phyloP scores from a whole-genome alignment of 2,888 invertebrate species.

The Ryuthela nishihirai region DNA sequence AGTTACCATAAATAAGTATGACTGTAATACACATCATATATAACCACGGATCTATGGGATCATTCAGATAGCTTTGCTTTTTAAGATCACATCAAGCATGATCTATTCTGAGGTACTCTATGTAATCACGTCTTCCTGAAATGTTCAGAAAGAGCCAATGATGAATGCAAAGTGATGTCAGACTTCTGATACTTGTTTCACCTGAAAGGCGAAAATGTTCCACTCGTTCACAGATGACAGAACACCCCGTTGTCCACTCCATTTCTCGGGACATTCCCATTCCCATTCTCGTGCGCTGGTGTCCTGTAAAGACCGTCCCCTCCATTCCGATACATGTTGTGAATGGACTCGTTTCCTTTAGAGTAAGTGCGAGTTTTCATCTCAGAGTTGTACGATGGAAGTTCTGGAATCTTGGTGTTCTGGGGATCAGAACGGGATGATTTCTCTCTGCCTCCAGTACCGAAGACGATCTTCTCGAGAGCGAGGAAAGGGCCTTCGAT shows the following conservation, averaged over 20 bases:
- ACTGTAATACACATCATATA: no score
- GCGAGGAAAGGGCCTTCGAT: conserved; percentile 33
- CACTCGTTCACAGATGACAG: conserved; percentile 21
- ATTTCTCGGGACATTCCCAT: conserved; percentile 16
- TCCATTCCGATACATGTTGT: background rate
- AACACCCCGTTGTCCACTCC: conserved; percentile 23
- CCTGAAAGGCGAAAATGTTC: no score
- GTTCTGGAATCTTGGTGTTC: conserved; percentile 6
- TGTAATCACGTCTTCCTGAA: no score
- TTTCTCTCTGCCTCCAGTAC: conserved; percentile 2
- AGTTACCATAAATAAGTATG: no score
- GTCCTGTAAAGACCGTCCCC: conserved; percentile 1
- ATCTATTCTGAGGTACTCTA: no score
- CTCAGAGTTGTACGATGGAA: conserved; percentile 20
- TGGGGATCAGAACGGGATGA: background rate
- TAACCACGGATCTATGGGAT: no score
- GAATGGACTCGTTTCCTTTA: background rate
- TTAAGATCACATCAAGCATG: no score
- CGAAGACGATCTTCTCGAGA: conserved; percentile 32
- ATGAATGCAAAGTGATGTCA: no score
- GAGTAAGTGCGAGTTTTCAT: conserved; percentile 11
- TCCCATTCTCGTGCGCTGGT: background rate
- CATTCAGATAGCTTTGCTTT: no score
- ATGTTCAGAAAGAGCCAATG: no score
- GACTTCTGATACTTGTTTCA: no score